Percentiles rank a stretch among this genome's conserved stretches.
phyloP scores from a whole-genome alignment of 2,113 vertebrate genomes.

The Platysteira castanea region DNA sequence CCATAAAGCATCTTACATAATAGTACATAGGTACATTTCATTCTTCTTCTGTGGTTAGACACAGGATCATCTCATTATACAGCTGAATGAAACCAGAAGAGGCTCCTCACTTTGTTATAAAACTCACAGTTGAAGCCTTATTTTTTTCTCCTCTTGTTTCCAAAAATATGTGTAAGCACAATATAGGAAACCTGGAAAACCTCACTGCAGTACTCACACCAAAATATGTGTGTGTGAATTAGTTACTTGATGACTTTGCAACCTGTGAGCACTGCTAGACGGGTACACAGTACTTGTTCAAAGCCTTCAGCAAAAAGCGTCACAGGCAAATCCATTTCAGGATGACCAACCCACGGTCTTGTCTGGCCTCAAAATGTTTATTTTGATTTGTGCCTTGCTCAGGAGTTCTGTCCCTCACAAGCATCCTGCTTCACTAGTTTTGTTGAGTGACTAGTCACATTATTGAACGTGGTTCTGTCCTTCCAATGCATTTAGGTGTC shows the following conservation, averaged over 20 bases:
- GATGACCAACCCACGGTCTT: not conserved
- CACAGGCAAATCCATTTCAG: not conserved
- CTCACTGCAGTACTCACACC: not conserved
- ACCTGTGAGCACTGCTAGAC: not conserved
- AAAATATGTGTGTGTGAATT: not conserved
- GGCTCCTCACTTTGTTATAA: slow-evolving; percentile 11
- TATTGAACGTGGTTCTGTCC: not conserved
- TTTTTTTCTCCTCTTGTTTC: not conserved
- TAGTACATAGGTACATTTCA: slow-evolving; percentile 18
- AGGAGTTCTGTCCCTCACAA: not conserved
- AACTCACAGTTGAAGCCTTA: not conserved
- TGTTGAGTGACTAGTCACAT: not conserved
- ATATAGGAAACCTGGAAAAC: not conserved
- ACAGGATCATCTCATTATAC: slow-evolving; percentile 56
- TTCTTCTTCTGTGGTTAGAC: slow-evolving; percentile 46
- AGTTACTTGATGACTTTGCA: not conserved
- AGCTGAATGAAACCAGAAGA: slow-evolving; percentile 64
- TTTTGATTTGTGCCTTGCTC: not conserved
- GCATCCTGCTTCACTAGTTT: not conserved
- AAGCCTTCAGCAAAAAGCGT: not conserved
- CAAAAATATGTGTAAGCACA: not conserved
- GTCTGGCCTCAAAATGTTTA: not conserved
- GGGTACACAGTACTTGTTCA: not conserved
- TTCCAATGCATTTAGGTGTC: not conserved
- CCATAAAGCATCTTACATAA: slow-evolving; percentile 56